Evolutionary conservation across 2,797 vertebrate genomes (phyloP).

Genomic region (Rhincodon typus): DNA sequence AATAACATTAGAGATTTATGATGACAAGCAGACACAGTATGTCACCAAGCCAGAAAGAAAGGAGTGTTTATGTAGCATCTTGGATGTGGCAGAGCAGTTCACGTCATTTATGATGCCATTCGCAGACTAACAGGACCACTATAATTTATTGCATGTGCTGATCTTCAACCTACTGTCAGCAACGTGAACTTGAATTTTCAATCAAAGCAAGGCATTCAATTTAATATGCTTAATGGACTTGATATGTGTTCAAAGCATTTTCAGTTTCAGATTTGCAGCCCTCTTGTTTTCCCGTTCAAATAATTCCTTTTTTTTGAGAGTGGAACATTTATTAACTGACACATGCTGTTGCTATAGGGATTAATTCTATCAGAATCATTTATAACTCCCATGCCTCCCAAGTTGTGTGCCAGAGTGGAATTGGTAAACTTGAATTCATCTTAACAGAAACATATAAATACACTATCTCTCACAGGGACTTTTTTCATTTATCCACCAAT

Average conservation of each 20-base stretch:
- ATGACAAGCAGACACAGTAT: not conserved
- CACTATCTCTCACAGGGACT: not conserved
- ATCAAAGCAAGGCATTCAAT: not conserved
- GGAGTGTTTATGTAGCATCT: not conserved
- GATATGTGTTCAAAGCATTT: not conserved
- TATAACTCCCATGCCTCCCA: not conserved
- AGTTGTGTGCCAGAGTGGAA: not conserved
- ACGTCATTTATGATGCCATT: not conserved
- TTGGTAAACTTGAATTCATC: not conserved
- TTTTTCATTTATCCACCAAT: not conserved
- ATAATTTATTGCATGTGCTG: not conserved
- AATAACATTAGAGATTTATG: not conserved
- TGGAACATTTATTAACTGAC: not conserved
- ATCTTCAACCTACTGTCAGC: not conserved
- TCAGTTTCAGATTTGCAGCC: not conserved
- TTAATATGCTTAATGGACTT: not conserved
- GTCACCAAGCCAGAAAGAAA: not conserved
- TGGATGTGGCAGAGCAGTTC: not conserved
- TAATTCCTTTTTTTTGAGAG: not conserved
- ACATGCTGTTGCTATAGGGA: not conserved
- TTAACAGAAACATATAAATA: not conserved
- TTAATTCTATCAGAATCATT: not conserved
- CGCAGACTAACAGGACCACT: not conserved
- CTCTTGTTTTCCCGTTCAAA: not conserved
- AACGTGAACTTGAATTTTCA: not conserved